These are phyloP conservation scores for Brienomyrus longianalis DNA, from an alignment of 2,113 vertebrate species.

Conservation along the genomic window DNA sequence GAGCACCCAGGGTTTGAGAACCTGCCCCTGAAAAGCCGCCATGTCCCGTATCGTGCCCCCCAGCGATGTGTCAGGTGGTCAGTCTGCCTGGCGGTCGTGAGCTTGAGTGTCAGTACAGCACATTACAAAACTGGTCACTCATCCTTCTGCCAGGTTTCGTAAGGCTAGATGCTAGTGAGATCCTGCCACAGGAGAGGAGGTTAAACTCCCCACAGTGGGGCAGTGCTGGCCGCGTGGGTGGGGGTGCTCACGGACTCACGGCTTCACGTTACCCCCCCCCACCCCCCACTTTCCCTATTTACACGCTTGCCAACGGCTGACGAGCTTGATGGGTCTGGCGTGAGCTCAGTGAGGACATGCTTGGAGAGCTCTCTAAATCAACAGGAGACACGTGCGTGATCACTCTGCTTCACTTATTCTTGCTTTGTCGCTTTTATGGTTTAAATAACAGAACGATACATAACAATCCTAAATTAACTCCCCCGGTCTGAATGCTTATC, in stretches of 20 bases:
- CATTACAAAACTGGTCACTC: background rate
- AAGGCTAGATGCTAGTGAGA: background rate
- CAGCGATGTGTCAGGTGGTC: background rate
- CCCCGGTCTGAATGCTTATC: background rate
- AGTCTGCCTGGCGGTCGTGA: background rate
- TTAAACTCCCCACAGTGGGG: background rate
- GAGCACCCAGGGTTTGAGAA: background rate
- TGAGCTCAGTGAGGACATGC: background rate
- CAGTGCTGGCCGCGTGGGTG: background rate
- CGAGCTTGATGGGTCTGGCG: background rate
- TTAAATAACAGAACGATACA: background rate
- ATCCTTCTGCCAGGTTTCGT: background rate
- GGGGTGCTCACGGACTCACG: background rate
- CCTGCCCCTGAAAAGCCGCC: background rate
- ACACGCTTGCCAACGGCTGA: background rate
- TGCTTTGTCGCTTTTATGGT: background rate
- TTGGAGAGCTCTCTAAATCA: background rate
- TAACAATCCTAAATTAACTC: background rate
- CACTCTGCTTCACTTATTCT: background rate
- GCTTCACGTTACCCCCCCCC: background rate
- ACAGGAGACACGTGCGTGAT: background rate
- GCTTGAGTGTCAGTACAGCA: background rate
- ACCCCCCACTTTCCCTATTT: background rate
- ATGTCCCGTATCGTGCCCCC: background rate
- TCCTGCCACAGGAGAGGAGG: background rate